phyloP scores from a whole-genome alignment of 1,140 invertebrate genomes.

The Drosophila takahashii region DNA sequence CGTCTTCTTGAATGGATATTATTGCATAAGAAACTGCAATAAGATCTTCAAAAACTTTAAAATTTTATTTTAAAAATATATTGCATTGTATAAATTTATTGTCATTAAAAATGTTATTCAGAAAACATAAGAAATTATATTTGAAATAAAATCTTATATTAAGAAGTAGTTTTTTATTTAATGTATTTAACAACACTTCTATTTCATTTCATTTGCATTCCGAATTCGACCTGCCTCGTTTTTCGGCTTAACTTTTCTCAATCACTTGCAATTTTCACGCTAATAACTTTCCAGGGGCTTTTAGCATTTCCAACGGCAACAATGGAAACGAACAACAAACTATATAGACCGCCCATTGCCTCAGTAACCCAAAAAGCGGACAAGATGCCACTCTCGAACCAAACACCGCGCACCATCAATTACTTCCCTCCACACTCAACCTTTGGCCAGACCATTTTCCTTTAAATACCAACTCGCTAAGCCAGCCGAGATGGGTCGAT shows the following conservation, averaged over 20 bases:
- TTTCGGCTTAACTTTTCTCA: slow-evolving; percentile 25
- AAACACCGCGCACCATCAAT: slow-evolving; percentile 19
- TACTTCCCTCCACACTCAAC: slow-evolving; percentile 39
- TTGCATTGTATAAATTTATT: too few species aligned
- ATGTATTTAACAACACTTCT: too few species aligned
- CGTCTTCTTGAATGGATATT: too few species aligned
- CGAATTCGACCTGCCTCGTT: slow-evolving; percentile 25
- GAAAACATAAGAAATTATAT: too few species aligned
- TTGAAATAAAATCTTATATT: too few species aligned
- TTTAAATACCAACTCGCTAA: slow-evolving; percentile 67
- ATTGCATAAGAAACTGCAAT: too few species aligned
- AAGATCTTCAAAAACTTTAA: too few species aligned
- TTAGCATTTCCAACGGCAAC: slow-evolving; percentile 56
- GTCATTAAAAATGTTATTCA: too few species aligned
- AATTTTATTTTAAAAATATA: too few species aligned
- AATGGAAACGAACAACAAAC: slow-evolving; percentile 37
- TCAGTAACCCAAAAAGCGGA: slow-evolving; percentile 53
- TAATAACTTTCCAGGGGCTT: slow-evolving; percentile 63
- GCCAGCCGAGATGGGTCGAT: neutral
- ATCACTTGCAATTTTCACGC: slow-evolving; percentile 65
- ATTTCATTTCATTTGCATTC: slow-evolving; percentile 8
- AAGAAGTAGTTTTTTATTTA: too few species aligned
- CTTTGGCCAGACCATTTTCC: slow-evolving; percentile 54
- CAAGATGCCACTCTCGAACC: slow-evolving; percentile 16
- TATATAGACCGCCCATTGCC: slow-evolving; percentile 50